Evolutionary conservation across 2,113 vertebrate species (phyloP).

Genomic region (Globicephala melas): DNA sequence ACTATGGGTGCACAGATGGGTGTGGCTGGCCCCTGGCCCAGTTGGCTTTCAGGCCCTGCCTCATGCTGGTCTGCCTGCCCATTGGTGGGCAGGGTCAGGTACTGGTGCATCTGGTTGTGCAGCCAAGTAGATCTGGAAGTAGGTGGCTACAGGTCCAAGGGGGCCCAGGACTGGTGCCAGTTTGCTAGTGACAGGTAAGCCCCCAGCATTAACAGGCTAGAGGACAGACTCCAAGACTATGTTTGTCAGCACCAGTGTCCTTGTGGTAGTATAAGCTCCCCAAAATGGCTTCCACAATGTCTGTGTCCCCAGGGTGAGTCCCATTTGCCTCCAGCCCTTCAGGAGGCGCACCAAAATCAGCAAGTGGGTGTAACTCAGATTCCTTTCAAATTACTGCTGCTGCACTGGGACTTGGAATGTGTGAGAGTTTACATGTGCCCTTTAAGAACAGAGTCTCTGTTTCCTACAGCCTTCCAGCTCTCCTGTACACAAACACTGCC

Average conservation of each 20-base stretch:
- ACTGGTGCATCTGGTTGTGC: not conserved
- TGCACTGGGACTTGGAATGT: not conserved
- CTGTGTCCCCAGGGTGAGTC: not conserved
- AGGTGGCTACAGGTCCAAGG: not conserved
- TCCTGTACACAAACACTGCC: not conserved
- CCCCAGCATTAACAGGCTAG: not conserved
- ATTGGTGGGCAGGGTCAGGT: not conserved
- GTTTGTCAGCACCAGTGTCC: not conserved
- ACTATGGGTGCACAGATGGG: not conserved
- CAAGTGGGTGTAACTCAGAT: not conserved
- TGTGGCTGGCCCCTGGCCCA: not conserved
- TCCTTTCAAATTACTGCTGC: not conserved
- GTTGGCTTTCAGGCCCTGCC: not conserved
- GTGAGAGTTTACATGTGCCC: not conserved
- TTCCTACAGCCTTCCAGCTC: not conserved
- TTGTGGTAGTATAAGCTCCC: not conserved
- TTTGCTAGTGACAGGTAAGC: no score
- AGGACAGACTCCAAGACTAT: not conserved
- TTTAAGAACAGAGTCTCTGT: not conserved
- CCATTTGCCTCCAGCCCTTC: not conserved
- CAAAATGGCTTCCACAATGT: not conserved
- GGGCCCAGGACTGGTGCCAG: not conserved
- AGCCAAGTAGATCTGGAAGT: not conserved
- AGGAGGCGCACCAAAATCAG: not conserved
- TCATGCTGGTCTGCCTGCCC: not conserved